These are phyloP conservation scores for Nebria ingens DNA, from an alignment of 1,140 invertebrate genomes.

Conservation along the genomic window DNA sequence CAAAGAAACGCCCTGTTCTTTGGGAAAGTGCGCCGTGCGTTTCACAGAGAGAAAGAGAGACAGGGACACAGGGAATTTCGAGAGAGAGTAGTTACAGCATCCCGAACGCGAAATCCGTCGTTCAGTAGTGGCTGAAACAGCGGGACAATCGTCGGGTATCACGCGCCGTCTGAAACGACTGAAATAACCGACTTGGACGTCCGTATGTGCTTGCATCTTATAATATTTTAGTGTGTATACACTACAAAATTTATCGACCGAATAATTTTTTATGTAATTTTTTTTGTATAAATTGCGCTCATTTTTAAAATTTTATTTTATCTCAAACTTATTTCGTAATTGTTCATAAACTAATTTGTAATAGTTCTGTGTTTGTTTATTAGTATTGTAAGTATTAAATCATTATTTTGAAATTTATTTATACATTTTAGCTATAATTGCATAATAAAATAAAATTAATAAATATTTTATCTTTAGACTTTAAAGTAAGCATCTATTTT, in stretches of 20 bases:
- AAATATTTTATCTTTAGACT: too few species aligned
- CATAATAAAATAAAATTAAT: too few species aligned
- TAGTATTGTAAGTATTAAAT: too few species aligned
- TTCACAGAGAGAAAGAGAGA: not conserved
- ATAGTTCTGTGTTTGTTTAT: too few species aligned
- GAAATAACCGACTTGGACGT: not conserved
- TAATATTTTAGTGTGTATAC: not conserved
- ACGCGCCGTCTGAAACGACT: not conserved
- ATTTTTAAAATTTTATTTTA: not conserved
- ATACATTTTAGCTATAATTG: too few species aligned
- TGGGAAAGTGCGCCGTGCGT: too few species aligned
- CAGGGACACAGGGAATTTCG: too few species aligned
- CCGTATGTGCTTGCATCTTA: not conserved
- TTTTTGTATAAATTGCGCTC: not conserved
- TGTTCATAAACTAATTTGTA: not conserved
- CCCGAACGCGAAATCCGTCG: not conserved
- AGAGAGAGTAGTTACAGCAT: not conserved
- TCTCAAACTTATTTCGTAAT: not conserved
- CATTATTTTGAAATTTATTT: too few species aligned
- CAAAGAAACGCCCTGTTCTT: too few species aligned
- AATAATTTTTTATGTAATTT: not conserved
- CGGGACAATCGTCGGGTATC: not conserved
- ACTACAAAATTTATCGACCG: too few species aligned
- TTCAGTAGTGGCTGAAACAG: not conserved
- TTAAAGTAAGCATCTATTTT: too few species aligned